Evolutionary conservation across 2,113 vertebrate genomes (phyloP).

Genomic region (Hoplias malabaricus): DNA sequence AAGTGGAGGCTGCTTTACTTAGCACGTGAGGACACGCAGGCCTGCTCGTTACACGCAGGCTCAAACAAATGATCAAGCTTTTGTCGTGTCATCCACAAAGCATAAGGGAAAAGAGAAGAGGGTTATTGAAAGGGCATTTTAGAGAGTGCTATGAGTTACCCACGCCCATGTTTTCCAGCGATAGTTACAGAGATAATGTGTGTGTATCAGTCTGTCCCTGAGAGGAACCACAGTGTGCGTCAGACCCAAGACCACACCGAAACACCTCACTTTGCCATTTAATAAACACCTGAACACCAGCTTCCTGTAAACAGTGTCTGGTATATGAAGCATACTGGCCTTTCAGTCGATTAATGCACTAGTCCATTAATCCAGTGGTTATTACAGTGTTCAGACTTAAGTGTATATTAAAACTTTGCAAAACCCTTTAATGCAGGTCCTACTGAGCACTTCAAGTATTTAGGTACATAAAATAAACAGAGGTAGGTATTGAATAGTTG

Average conservation of each 20-base stretch:
- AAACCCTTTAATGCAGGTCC: too few species aligned
- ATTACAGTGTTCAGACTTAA: too few species aligned
- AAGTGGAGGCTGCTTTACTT: not conserved
- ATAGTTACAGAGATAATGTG: not conserved
- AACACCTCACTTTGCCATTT: not conserved
- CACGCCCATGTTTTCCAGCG: not conserved
- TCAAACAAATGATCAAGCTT: not conserved
- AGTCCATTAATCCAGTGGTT: too few species aligned
- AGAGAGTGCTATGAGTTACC: too few species aligned
- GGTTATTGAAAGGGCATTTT: not conserved
- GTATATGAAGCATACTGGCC: too few species aligned
- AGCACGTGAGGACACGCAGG: not conserved
- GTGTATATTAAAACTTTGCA: too few species aligned
- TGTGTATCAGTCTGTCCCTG: not conserved
- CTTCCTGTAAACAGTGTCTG: not conserved
- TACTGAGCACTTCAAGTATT: too few species aligned
- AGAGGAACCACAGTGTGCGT: slow-evolving; percentile 14
- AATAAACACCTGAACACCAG: not conserved
- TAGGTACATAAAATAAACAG: too few species aligned
- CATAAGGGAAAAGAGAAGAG: not conserved
- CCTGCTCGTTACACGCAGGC: not conserved
- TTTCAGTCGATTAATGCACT: too few species aligned
- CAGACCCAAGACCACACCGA: not conserved
- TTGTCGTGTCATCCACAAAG: not conserved
- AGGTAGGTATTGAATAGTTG: too few species aligned